A percentile compares a stretch with the other conserved stretches of the same genome.
These are phyloP conservation scores for Andrena hattorfiana DNA, from an alignment of 2,888 invertebrate species.

Conservation along the genomic window DNA sequence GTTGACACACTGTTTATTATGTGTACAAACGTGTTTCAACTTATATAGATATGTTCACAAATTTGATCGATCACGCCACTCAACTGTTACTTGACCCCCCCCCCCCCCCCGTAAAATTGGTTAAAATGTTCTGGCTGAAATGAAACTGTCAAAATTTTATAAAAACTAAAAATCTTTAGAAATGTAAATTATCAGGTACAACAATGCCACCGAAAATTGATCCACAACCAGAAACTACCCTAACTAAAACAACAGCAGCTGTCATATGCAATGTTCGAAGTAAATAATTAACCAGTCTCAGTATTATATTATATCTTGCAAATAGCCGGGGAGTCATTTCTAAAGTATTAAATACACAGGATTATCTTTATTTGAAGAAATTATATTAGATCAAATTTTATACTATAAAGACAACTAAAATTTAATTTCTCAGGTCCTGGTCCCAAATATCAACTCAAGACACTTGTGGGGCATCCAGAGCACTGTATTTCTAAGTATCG, in stretches of 20 bases:
- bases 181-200: slow-evolving; percentile 54
- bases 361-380: neutral
- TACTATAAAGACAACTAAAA: neutral
- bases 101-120: no score
- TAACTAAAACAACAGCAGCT: neutral
- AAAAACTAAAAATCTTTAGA: neutral
- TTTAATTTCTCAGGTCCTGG: slow-evolving; percentile 85
- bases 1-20: neutral
- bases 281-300: slow-evolving; percentile 32
- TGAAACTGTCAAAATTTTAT: slow-evolving; percentile 21
- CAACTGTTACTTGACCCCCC: slow-evolving; percentile 33
- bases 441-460: slow-evolving; percentile 87
- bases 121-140: slow-evolving; percentile 34
- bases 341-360: neutral
- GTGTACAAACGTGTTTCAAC: neutral
- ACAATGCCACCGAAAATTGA: slow-evolving; percentile 53
- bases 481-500: slow-evolving; percentile 88
- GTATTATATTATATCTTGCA: neutral
- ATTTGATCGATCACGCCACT: neutral
- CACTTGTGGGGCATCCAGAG: slow-evolving; percentile 87
- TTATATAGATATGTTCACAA: slow-evolving; percentile 10
- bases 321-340: neutral
- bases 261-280: slow-evolving; percentile 34
- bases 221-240: neutral
- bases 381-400: neutral